Percentiles rank a stretch among this genome's conserved stretches.
Evolutionary conservation across 2,797 vertebrate species (phyloP).

Genomic region (Lates japonicus): DNA sequence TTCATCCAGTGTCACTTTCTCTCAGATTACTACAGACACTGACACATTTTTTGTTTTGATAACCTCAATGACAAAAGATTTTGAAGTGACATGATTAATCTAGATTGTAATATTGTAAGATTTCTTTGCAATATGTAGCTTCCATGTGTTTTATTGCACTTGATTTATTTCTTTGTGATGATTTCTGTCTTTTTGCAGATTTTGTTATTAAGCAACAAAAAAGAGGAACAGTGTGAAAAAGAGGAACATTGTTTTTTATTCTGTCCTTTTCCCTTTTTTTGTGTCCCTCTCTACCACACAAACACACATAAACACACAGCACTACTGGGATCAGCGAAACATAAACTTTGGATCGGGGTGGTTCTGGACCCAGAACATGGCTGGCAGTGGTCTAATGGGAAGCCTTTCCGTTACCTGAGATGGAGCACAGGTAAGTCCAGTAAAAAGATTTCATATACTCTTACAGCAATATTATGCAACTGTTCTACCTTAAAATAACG

Average conservation of each 20-base stretch:
- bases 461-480: too few species aligned
- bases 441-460: background rate
- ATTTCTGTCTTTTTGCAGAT: conserved; percentile 25
- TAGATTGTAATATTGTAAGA: background rate
- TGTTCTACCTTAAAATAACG: too few species aligned
- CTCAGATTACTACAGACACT: background rate
- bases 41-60: background rate
- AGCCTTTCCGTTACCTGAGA: conserved; percentile 91
- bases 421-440: conserved; percentile 89
- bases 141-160: background rate
- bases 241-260: conserved; percentile 54
- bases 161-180: background rate
- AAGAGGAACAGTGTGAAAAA: conserved; percentile 59
- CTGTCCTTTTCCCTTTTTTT: conserved; percentile 16
- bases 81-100: background rate
- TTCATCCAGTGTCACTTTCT: background rate
- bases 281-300: conserved; percentile 16
- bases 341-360: conserved; percentile 91
- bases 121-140: background rate
- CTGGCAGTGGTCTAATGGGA: conserved; percentile 92
- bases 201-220: conserved; percentile 43
- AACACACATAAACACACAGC: conserved; percentile 59
- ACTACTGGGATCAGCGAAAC: conserved; percentile 40
- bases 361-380: conserved; percentile 89
- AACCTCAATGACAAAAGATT: background rate